These are phyloP conservation scores for Blennius ocellaris DNA, from an alignment of 2,113 vertebrate species.

Conservation along the genomic window DNA sequence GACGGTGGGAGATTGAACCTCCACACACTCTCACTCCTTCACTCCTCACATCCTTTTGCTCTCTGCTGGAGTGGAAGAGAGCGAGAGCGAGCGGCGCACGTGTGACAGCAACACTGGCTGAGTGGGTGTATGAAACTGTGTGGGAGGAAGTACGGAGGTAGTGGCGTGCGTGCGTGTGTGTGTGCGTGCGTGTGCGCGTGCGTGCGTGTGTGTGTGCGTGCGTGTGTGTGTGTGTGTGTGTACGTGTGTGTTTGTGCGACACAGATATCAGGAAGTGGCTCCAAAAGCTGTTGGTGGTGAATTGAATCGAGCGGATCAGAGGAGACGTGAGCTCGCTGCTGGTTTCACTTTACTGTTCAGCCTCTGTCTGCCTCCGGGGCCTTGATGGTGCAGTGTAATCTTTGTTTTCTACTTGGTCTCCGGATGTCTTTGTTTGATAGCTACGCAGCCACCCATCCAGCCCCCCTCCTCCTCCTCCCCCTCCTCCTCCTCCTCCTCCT, in stretches of 20 bases:
- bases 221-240: too few species aligned
- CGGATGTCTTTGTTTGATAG: slow-evolving; percentile 76
- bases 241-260: slow-evolving; percentile 29
- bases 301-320: slow-evolving; percentile 42
- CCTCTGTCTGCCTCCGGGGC: slow-evolving; percentile 29
- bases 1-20: slow-evolving; percentile 37
- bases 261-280: slow-evolving; percentile 73
- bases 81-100: slow-evolving; percentile 33
- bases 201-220: slow-evolving; percentile 23
- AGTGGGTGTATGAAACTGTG: slow-evolving; percentile 71
- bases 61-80: slow-evolving; percentile 33
- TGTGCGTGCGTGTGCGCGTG: too few species aligned
- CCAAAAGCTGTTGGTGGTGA: slow-evolving; percentile 48
- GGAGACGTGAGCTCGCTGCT: slow-evolving; percentile 69
- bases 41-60: slow-evolving; percentile 48
- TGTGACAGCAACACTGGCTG: slow-evolving; percentile 45
- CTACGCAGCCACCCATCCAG: slow-evolving; percentile 49
- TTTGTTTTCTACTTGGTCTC: slow-evolving; percentile 68
- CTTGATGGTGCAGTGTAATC: slow-evolving; percentile 25
- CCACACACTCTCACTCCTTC: slow-evolving; percentile 45
- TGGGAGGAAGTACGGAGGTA: slow-evolving; percentile 69
- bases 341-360: slow-evolving; percentile 63
- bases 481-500: slow-evolving; percentile 57
- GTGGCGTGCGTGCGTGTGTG: slow-evolving; percentile 35
- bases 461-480: slow-evolving; percentile 68